Conservation (phyloP, 1,140 invertebrate species). For the Cydia splendana region DNA sequence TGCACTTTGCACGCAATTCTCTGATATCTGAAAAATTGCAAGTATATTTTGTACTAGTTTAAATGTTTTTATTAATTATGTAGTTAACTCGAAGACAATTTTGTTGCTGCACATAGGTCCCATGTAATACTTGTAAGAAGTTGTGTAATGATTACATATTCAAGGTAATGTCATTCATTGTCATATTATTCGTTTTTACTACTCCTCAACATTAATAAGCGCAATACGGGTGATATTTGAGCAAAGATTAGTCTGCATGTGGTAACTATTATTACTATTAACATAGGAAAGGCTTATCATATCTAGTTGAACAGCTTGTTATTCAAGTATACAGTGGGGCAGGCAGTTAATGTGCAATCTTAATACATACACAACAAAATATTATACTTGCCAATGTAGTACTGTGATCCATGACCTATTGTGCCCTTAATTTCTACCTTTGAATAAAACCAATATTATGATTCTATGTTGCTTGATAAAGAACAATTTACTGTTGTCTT, state of each 20-base stretch:
- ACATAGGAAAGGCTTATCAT: neutral
- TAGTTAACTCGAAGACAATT: neutral
- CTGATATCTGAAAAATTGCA: neutral
- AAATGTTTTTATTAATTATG: neutral
- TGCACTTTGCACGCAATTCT: conserved; percentile 30
- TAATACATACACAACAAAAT: conserved; percentile 22
- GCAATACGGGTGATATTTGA: neutral
- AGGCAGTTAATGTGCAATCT: conserved; percentile 8
- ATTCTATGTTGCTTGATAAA: neutral
- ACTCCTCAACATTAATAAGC: neutral
- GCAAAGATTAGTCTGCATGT: neutral
- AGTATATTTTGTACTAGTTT: neutral
- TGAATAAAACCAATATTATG: neutral
- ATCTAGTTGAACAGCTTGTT: neutral
- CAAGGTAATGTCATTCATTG: conserved; percentile 28
- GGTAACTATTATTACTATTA: neutral
- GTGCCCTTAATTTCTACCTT: conserved; percentile 19
- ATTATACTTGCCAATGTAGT: conserved; percentile 29
- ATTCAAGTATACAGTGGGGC: neutral
- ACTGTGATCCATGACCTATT: conserved; percentile 23
- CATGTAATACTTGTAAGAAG: conserved; percentile 25
- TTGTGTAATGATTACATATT: conserved; percentile 32
- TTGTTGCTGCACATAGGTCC: neutral
- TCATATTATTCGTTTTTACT: conserved; percentile 4
- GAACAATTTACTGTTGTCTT: neutral